Evolutionary conservation across 2,797 vertebrate species (phyloP).

Genomic region (Thunnus albacares): DNA sequence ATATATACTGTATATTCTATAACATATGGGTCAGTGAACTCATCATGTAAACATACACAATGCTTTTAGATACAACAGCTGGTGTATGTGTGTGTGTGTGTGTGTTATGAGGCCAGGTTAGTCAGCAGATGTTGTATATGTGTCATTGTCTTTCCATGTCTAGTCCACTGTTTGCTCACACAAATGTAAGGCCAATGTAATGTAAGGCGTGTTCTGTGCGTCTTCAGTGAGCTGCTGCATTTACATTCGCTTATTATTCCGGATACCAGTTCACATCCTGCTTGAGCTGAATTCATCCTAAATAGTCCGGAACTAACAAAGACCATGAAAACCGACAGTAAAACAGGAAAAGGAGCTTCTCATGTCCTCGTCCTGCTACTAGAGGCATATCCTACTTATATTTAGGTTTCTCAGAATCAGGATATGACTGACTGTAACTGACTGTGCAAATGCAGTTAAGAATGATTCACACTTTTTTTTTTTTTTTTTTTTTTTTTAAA

Average conservation of each 20-base stretch:
- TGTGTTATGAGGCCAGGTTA: constrained; percentile 25
- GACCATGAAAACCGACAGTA: constrained; percentile 10
- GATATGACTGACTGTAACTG: not conserved
- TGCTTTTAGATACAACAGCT: not conserved
- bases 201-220: constrained; percentile 47
- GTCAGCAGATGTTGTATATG: constrained; percentile 43
- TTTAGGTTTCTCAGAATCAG: not conserved
- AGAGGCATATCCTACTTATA: not conserved
- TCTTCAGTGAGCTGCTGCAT: constrained; percentile 24
- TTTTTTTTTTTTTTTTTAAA: too few relatives aligned
- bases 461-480: not conserved
- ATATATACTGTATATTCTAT: constrained; percentile 20
- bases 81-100: not conserved
- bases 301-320: constrained; percentile 30
- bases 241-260: constrained; percentile 54
- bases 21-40: constrained; percentile 9
- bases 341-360: constrained; percentile 43
- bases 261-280: constrained; percentile 54
- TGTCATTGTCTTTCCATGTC: constrained; percentile 40
- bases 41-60: constrained; percentile 4
- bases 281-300: constrained; percentile 38
- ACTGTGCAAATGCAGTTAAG: not conserved
- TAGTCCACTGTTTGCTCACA: constrained; percentile 11
- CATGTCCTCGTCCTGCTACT: not conserved
- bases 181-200: constrained; percentile 52